Evolutionary conservation across 2,888 invertebrate species (phyloP).

Genomic region (Acrobasis repandana): DNA sequence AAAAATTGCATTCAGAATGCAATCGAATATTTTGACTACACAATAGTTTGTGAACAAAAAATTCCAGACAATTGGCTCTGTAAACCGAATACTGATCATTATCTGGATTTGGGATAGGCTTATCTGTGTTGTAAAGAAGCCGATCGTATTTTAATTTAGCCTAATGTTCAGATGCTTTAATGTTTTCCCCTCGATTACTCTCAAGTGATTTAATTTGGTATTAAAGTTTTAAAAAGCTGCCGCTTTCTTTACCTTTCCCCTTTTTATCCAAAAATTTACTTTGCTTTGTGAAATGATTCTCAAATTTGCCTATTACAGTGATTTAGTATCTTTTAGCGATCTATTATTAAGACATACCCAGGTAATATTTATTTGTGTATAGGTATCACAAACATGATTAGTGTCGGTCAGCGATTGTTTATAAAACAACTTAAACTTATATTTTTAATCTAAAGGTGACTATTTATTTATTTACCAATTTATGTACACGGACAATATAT

Average conservation of each 20-base stretch:
- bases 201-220: constrained; percentile 34
- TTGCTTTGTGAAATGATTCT: too few species aligned
- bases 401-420: too few species aligned
- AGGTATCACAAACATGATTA: too few species aligned
- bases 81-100: constrained; percentile 78
- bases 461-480: too few species aligned
- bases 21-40: constrained; percentile 69
- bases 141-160: constrained; percentile 64
- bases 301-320: too few species aligned
- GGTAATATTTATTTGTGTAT: too few species aligned
- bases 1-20: constrained; percentile 71
- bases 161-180: constrained; percentile 59
- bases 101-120: constrained; percentile 67
- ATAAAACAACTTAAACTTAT: too few species aligned
- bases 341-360: too few species aligned
- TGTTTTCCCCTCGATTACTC: constrained; percentile 68
- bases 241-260: constrained; percentile 6
- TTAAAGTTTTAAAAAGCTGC: constrained; percentile 5
- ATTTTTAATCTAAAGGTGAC: too few species aligned
- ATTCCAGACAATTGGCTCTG: constrained; percentile 71
- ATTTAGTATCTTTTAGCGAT: too few species aligned
- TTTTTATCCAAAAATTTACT: background rate
- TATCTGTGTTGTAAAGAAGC: constrained; percentile 69
- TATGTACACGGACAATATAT: too few species aligned
- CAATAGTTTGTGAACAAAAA: constrained; percentile 59